Conservation (phyloP, 2,113 vertebrate genomes). For the Origma solitaria region DNA sequence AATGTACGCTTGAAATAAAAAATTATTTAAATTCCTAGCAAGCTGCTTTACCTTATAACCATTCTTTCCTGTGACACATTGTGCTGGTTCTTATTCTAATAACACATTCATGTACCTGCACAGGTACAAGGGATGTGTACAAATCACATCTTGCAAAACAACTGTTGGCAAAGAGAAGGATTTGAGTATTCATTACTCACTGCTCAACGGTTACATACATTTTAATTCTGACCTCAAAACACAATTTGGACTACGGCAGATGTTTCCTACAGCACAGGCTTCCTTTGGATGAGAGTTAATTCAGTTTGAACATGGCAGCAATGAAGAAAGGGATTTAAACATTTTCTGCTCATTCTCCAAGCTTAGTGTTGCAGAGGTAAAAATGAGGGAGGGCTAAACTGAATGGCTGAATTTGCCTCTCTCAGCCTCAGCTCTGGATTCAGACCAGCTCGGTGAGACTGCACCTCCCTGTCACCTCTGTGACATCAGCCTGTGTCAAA, state of each 20-base stretch:
- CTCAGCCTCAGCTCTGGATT: neutral
- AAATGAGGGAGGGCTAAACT: neutral
- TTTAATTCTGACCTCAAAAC: constrained; percentile 43
- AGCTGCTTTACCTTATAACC: neutral
- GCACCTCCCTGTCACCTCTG: neutral
- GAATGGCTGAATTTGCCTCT: neutral
- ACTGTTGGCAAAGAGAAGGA: neutral
- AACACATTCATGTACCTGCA: neutral
- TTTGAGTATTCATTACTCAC: constrained; percentile 1
- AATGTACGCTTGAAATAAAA: neutral
- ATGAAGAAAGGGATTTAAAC: constrained; percentile 4
- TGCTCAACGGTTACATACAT: neutral
- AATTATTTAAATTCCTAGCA: neutral
- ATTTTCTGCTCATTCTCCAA: neutral
- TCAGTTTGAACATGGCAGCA: neutral
- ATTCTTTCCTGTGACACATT: neutral
- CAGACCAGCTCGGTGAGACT: neutral
- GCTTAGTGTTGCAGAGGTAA: neutral
- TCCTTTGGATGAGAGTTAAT: neutral
- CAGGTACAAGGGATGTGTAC: constrained; percentile 12
- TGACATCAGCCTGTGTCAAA: neutral
- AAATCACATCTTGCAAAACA: neutral
- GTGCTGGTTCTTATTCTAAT: neutral
- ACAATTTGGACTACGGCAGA: neutral
- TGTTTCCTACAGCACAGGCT: neutral